Evolutionary conservation across 2,888 invertebrate genomes (phyloP).

Genomic region (Deroplatys truncata): DNA sequence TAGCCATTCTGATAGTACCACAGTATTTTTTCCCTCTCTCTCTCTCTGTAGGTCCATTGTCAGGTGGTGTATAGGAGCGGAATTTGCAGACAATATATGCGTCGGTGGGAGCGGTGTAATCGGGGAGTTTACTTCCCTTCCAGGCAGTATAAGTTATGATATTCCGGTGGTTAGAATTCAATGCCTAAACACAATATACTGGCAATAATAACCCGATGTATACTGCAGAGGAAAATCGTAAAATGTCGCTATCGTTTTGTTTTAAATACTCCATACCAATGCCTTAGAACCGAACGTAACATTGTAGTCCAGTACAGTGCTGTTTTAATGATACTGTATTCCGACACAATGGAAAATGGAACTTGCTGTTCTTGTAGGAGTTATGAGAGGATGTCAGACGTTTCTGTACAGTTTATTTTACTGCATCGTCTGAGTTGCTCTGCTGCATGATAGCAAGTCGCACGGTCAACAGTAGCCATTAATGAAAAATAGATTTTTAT

Average conservation of each 20-base stretch:
- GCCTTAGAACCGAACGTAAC: neutral
- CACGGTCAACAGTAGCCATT: no score
- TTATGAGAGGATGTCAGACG: neutral
- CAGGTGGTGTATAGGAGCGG: neutral
- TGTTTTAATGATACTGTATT: neutral
- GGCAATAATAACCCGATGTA: neutral
- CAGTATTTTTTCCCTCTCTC: neutral
- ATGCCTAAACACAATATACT: neutral
- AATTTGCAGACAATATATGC: neutral
- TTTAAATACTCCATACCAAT: neutral
- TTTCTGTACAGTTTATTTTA: no score
- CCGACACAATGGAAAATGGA: neutral
- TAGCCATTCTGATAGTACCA: neutral
- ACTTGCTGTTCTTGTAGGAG: neutral
- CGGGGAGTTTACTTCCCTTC: neutral
- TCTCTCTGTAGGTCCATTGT: neutral
- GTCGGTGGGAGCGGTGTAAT: neutral
- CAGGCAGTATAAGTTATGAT: neutral
- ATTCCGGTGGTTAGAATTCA: neutral
- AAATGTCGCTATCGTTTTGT: neutral
- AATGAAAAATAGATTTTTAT: no score
- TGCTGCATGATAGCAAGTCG: no score
- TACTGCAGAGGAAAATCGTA: neutral
- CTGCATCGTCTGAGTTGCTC: no score
- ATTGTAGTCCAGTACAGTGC: neutral